A percentile compares a stretch with the other conserved stretches of the same genome.
Evolutionary conservation across 2,888 invertebrate genomes (phyloP).

Genomic region (Yponomeuta cagnagella): DNA sequence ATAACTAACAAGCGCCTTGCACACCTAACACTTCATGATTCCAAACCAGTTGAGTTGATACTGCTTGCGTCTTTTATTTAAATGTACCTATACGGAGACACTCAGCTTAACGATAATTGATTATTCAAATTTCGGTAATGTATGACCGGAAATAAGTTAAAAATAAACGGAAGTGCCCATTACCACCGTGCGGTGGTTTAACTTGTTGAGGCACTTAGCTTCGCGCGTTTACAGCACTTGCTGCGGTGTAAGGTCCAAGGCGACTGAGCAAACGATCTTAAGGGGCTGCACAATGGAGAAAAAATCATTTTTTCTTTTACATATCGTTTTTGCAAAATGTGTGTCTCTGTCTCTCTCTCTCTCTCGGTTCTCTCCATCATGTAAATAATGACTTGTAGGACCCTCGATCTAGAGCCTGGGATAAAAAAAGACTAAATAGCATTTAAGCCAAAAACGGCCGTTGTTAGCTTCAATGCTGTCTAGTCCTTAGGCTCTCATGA

Average conservation of each 20-base stretch:
- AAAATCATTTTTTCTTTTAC: no score
- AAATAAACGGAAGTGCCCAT: slow-evolving; percentile 40
- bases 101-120: slow-evolving; percentile 14
- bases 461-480: no score
- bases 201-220: background rate
- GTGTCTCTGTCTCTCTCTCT: no score
- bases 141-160: slow-evolving; percentile 43
- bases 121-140: slow-evolving; percentile 36
- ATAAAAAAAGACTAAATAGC: no score
- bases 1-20: background rate
- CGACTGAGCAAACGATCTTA: background rate
- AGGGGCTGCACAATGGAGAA: no score
- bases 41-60: background rate
- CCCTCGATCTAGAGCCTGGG: no score
- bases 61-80: background rate
- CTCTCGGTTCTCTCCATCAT: no score
- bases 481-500: no score
- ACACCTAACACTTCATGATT: background rate
- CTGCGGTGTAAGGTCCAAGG: background rate
- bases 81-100: slow-evolving; percentile 1
- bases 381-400: no score
- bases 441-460: no score
- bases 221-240: background rate
- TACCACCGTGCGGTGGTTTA: slow-evolving; percentile 1
- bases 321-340: no score